Conservation (phyloP, 2,888 invertebrate genomes). For the Melolontha melolontha region DNA sequence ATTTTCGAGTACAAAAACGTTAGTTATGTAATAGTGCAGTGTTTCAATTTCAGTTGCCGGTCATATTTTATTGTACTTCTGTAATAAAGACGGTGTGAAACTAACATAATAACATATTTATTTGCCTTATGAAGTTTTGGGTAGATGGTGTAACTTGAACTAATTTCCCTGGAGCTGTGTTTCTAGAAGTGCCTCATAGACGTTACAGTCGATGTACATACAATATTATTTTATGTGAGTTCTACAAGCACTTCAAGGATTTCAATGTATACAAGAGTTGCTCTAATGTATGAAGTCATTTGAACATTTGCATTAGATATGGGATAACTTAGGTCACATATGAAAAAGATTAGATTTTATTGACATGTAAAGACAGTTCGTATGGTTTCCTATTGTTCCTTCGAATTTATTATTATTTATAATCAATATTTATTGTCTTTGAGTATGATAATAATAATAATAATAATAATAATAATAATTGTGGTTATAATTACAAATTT, state of each 20-base stretch:
- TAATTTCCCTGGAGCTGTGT: slow-evolving; percentile 43
- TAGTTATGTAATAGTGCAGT: not conserved
- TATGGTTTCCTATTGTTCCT: too few species aligned
- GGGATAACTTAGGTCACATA: too few species aligned
- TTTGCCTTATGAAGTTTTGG: slow-evolving; percentile 34
- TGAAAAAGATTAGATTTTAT: too few species aligned
- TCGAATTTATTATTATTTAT: too few species aligned
- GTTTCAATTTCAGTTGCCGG: slow-evolving; percentile 12
- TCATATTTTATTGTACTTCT: slow-evolving; percentile 28
- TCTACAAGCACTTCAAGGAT: slow-evolving; percentile 17
- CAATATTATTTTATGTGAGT: slow-evolving; percentile 14
- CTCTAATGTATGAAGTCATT: not conserved
- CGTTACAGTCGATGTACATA: slow-evolving; percentile 21
- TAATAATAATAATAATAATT: too few species aligned
- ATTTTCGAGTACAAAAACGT: too few species aligned
- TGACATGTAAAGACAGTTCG: too few species aligned
- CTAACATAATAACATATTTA: slow-evolving; percentile 39
- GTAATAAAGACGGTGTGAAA: slow-evolving; percentile 36
- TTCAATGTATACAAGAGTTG: not conserved
- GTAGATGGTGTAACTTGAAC: slow-evolving; percentile 40
- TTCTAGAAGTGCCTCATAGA: slow-evolving; percentile 31
- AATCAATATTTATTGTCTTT: too few species aligned
- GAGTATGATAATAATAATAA: too few species aligned
- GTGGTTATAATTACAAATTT: too few species aligned
- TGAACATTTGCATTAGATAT: too few species aligned